Conservation (phyloP, 2,888 invertebrate genomes). For the Drosophila mettleri region DNA sequence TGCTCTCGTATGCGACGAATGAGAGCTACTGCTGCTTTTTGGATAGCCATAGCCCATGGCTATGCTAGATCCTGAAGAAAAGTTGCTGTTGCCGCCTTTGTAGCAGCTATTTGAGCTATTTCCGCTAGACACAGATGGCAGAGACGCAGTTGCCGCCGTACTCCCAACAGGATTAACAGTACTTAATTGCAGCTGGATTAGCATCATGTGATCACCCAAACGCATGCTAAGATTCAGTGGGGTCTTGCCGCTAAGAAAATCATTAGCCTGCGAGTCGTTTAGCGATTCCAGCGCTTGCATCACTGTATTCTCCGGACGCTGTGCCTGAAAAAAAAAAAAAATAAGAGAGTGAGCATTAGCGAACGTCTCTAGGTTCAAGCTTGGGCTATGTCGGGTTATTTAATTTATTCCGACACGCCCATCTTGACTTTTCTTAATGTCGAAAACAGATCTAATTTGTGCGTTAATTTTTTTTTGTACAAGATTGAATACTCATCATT, state of each 20-base stretch:
- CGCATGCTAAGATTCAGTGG: constrained; percentile 97
- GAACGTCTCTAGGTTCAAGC: no score
- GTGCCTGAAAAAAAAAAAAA: constrained; percentile 72
- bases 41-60: constrained; percentile 11
- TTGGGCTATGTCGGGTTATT: no score
- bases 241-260: constrained; percentile 97
- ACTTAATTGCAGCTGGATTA: constrained; percentile 96
- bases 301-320: constrained; percentile 96
- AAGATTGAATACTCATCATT: no score
- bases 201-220: constrained; percentile 98
- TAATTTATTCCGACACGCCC: no score
- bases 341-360: background rate
- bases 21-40: constrained; percentile 12
- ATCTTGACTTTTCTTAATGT: no score
- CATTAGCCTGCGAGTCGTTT: constrained; percentile 97
- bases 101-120: constrained; percentile 5
- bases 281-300: constrained; percentile 98
- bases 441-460: no score
- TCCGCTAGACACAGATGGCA: constrained; percentile 25
- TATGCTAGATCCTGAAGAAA: constrained; percentile 18
- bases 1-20: constrained; percentile 51
- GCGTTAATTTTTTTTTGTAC: no score
- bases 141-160: constrained; percentile 20
- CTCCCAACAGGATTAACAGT: constrained; percentile 89
- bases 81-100: constrained; percentile 9